Percentiles rank a stretch among this genome's conserved stretches.
Conservation (phyloP, 2,113 vertebrate genomes). For the Nematolebias whitei region DNA sequence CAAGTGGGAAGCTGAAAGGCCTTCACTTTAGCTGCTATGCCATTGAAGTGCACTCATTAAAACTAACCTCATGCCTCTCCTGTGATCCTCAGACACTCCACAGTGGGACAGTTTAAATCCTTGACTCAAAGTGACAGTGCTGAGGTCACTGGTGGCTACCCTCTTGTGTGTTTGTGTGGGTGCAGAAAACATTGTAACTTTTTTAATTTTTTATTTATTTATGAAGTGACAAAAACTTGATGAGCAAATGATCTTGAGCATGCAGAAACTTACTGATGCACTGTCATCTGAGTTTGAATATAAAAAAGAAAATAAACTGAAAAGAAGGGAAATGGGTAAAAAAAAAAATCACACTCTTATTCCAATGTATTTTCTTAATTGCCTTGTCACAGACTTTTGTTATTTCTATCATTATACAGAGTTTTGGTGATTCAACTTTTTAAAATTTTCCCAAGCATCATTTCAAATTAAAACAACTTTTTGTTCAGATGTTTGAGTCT, state of each 20-base stretch:
- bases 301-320: background rate
- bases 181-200: background rate
- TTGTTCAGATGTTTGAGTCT: conserved; percentile 10
- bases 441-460: background rate
- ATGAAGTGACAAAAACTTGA: background rate
- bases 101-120: conserved; percentile 32
- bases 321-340: background rate
- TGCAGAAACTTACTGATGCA: background rate
- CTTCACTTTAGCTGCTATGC: conserved; percentile 49
- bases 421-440: no score
- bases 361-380: background rate
- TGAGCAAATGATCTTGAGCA: background rate
- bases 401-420: no score
- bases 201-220: background rate
- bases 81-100: conserved; percentile 38
- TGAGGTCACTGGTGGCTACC: background rate
- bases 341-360: background rate
- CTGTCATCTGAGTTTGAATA: background rate
- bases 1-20: conserved; percentile 58
- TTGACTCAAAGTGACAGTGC: background rate
- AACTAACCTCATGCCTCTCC: conserved; percentile 43
- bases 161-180: background rate
- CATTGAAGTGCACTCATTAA: conserved; percentile 57
- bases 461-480: background rate
- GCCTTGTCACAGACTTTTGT: no score